Evolutionary conservation across 2,888 invertebrate species (phyloP), one percentile per base, ranked within the genome.

Genomic region (Andrena flavipes): DNA sequence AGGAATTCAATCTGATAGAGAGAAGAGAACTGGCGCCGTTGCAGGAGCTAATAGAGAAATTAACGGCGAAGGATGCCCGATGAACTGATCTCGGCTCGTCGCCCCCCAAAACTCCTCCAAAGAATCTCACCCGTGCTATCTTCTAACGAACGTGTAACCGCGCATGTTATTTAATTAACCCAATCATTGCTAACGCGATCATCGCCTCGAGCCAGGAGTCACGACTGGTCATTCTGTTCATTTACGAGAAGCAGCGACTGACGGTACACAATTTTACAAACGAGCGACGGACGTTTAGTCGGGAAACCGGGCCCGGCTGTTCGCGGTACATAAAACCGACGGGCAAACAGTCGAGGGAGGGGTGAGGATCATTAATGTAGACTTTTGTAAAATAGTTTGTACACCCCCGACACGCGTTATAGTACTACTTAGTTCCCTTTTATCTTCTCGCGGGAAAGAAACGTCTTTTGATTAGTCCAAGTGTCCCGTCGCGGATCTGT

Each of bases 1-100:
- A 99, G 97, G 99, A 99, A 95, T 99, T 99, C 95, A 97, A 97
- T 95, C 95, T 99, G 92, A 99, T 99, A 93, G 99, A 99, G 94
- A 96, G 98, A 91, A 96, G 98, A 93, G 99, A 99, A 95, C 95
- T 99, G 94, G 99, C 99, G 86, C 99, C 99, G 72, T 95, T 99
- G 87, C 99, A 99, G 94, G 99, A 99, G 94, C 96, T 99, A 89
- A 99, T 99, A 94, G 99, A 99, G 94, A 98, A 98, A 95, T 95
- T 98, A 91, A 98, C 98, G 65, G 97, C 98, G 89, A 98, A 98
- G 95, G 98, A 98, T 93, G 96, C 97, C 90, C 96, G 97, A 96
- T 97, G 97, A 96, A 95, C 83, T 35, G 42, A 42, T 42, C 42
- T 42, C 42, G 42, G 42, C 42, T 42, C 42, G 42, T 42, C 42